Conservation (phyloP, 1,140 invertebrate species). For the Apis florea region DNA sequence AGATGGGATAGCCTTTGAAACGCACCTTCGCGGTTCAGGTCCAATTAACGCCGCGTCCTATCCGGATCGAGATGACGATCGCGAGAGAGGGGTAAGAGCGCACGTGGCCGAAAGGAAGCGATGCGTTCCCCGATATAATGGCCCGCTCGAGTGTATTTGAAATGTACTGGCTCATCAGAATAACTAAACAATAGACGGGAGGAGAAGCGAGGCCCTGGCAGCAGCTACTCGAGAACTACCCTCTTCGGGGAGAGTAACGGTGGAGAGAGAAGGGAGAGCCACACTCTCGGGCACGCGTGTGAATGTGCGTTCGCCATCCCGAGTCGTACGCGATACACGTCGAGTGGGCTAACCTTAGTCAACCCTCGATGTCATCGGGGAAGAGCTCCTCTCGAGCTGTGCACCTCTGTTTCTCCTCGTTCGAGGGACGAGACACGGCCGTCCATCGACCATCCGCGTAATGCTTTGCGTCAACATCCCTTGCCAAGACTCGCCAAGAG, state of each 20-base stretch:
- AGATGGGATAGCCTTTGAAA: neutral
- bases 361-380: conserved; percentile 65
- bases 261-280: conserved; percentile 28
- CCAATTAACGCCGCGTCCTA: conserved; percentile 31
- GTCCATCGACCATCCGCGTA: conserved; percentile 64
- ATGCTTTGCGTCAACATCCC: conserved; percentile 68
- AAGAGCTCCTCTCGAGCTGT: conserved; percentile 46
- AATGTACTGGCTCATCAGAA: conserved; percentile 70
- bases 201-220: neutral
- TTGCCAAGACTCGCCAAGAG: conserved; percentile 17
- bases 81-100: neutral
- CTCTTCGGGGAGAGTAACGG: conserved; percentile 56
- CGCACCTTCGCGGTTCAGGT: conserved; percentile 23
- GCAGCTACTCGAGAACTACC: conserved; percentile 53
- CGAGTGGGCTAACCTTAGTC: conserved; percentile 65
- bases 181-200: conserved; percentile 69
- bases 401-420: conserved; percentile 54
- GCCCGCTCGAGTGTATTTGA: conserved; percentile 63
- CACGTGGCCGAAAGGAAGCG: conserved; percentile 45
- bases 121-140: conserved; percentile 63
- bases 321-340: conserved; percentile 49
- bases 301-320: conserved; percentile 29
- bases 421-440: conserved; percentile 53
- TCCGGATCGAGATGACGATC: neutral
- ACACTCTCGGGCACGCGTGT: conserved; percentile 40